Evolutionary conservation across 2,888 invertebrate species (phyloP), one percentile per base, ranked within the genome.

Genomic region (Hyposoter didymator): DNA sequence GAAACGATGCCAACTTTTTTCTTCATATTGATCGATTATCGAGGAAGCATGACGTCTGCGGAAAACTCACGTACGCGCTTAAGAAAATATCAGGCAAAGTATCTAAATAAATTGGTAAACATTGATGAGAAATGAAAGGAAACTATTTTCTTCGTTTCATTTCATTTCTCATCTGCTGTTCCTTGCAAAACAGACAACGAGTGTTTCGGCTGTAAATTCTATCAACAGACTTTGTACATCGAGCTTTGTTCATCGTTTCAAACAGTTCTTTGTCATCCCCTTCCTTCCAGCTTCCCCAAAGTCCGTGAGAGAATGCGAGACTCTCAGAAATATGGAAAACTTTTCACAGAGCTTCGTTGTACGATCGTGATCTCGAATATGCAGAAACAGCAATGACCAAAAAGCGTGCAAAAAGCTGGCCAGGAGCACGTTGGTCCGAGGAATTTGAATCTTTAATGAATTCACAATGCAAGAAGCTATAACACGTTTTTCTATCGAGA

Each of bases 1-100:
- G 78, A 62, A 82, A 70, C 75, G 43, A 35, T 82, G 76, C 82
- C 75, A 82, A 82, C 72, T 78, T 66, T 43, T 70, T 55, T n/a
- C 43, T 17, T 55, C 72, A 45, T 28, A 28, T 78, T 66, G 81
- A 82, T 82, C 72, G 78, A 66, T 82, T 62, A 22, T 66, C 22
- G 52, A 35, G 70, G 28, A 82, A 82, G 70, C 69, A 62, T 62
- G 49, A 28, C 69, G 69, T 62, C 14, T n/a, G n/a, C n/a, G 28
- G 28, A 28, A 43, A 17, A 78, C 45, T 35, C n/a, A 55, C 55
- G 45, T 59, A 70, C 19, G 14, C 49, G 7, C 28, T 32, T 62
- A 28, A 4, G 32, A 59, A 55, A 22, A 7, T 67, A 12, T 52
- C 52, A 32, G 35, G 8, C 39, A 64, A 47, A n/a, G 17, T 7